Evolutionary conservation across 2,888 invertebrate species (phyloP), one percentile per base, ranked within the genome.

Genomic region (Abrostola triplasia): DNA sequence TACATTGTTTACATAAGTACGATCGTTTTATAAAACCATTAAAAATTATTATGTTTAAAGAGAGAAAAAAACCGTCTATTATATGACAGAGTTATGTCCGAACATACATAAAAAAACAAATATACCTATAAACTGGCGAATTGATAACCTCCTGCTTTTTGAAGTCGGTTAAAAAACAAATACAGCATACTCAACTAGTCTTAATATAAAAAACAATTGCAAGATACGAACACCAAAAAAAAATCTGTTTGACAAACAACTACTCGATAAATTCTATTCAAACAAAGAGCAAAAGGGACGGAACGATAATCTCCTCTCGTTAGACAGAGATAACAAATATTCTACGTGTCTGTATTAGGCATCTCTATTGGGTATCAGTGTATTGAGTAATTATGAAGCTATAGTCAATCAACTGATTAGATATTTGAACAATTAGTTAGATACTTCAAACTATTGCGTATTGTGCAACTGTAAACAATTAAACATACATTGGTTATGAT

Each of bases 191-290:
- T 24, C 1, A 24, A 24, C 24, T 24, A 24, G 24, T 24, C 1
- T 24, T 24, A 4, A 2, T 2, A 24, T 24, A 24, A 24, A 24
- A 24, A 24, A 24, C 1, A 24, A 24, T 24, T 24, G 24, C 24
- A 24, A 24, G 24, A 58, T 47, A 40, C 7, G n/a, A 59, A 51
- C 58, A 62, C 64, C 55, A 47, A 12, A 44, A 36, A 50, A 66
- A 56, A 60, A 42, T n/a, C 48, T 47, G 11, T 47, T 59, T 53
- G 10, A 66, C 57, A 74, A 76, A 68, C 61, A 69, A 64, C 56
- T 60, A 42, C 62, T 24, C 58, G 59, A 76, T 67, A 58, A 61
- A 37, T 9, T 42, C 35, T 75, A 73, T 69, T 67, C 60, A 59
- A 51, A 62, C 52, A 70, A 68, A 54, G 62, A 59, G 56, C 50